A percentile compares a stretch with the other conserved stretches of the same genome.
Evolutionary conservation across 2,797 vertebrate genomes (phyloP).

Genomic region (Harpagifer antarcticus): DNA sequence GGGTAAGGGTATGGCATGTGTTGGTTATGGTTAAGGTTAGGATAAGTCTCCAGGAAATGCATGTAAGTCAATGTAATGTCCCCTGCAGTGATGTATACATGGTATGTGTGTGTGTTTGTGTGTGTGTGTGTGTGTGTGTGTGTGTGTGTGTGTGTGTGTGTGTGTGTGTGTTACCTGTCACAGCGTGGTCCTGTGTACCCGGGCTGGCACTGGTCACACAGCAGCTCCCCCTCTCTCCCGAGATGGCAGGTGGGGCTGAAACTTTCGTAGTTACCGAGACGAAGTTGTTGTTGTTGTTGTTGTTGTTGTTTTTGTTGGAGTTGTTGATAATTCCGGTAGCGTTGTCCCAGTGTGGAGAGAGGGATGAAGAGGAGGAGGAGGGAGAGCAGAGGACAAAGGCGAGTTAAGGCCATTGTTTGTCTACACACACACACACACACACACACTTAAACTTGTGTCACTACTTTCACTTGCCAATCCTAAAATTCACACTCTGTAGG

Average conservation of each 20-base stretch:
- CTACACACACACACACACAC: conserved; percentile 17
- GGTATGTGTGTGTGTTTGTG: conserved; percentile 38
- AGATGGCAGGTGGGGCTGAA: conserved; percentile 96
- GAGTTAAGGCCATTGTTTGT: conserved; percentile 79
- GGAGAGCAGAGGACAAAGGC: conserved; percentile 63
- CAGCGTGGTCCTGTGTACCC: conserved; percentile 91
- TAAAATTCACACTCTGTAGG: conserved; percentile 11
- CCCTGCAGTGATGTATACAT: background rate
- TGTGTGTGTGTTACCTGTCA: conserved; percentile 88
- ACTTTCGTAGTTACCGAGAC: conserved; percentile 77
- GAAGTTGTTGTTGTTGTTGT: conserved; percentile 67
- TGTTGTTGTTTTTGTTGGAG: conserved; percentile 61
- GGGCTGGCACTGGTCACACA: conserved; percentile 89
- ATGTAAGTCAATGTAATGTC: too few relatives aligned
- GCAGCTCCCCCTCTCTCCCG: conserved; percentile 82
- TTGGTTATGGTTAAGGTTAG: too few relatives aligned
- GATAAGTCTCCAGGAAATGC: too few relatives aligned
- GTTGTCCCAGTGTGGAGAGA: conserved; percentile 73
- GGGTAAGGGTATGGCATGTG: too few relatives aligned
- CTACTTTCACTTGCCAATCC: conserved; percentile 39
- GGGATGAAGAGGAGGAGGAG: conserved; percentile 78
- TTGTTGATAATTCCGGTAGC: conserved; percentile 69
- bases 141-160: conserved; percentile 35
- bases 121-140: background rate
- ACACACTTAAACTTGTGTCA: conserved; percentile 23